Evolutionary conservation across 1,140 invertebrate species (phyloP).

Genomic region (Steinernema khuongi): DNA sequence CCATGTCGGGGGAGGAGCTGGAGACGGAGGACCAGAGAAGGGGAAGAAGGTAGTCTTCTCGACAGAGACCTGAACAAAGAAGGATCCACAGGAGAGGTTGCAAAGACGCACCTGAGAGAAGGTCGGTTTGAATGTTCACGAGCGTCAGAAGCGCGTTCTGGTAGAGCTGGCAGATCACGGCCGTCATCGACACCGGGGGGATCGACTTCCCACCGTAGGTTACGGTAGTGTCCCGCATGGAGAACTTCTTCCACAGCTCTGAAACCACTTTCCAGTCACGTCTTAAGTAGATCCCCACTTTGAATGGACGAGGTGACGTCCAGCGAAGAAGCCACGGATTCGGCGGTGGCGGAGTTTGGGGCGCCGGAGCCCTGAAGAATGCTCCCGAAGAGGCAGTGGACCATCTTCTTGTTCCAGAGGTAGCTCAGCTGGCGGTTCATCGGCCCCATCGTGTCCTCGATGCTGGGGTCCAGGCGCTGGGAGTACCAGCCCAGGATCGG

Average conservation of each 20-base stretch:
- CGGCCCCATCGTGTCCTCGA: constrained; percentile 71
- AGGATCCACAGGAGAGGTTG: constrained; percentile 6
- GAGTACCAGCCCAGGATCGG: constrained; percentile 94
- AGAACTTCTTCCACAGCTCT: constrained; percentile 38
- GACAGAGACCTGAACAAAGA: constrained; percentile 73
- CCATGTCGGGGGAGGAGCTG: constrained; percentile 18
- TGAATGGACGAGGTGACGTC: constrained; percentile 32
- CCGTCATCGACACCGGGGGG: constrained; percentile 73
- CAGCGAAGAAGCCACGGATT: neutral
- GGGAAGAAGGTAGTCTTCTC: constrained; percentile 80
- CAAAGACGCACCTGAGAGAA: constrained; percentile 74
- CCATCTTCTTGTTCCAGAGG: constrained; percentile 74
- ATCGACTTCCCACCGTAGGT: constrained; percentile 56
- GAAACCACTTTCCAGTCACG: constrained; percentile 17
- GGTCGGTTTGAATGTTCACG: constrained; percentile 83
- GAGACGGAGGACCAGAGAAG: constrained; percentile 78
- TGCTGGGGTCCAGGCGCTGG: constrained; percentile 71
- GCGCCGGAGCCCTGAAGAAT: constrained; percentile 39
- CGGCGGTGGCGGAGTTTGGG: neutral
- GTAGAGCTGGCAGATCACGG: constrained; percentile 81
- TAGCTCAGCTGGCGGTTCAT: constrained; percentile 76
- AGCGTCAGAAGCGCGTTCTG: constrained; percentile 81
- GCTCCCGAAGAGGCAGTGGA: constrained; percentile 63
- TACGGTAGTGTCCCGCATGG: constrained; percentile 20
- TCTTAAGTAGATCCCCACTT: constrained; percentile 25